Conservation (phyloP, 2,888 invertebrate species). For the Drosophila putrida region DNA sequence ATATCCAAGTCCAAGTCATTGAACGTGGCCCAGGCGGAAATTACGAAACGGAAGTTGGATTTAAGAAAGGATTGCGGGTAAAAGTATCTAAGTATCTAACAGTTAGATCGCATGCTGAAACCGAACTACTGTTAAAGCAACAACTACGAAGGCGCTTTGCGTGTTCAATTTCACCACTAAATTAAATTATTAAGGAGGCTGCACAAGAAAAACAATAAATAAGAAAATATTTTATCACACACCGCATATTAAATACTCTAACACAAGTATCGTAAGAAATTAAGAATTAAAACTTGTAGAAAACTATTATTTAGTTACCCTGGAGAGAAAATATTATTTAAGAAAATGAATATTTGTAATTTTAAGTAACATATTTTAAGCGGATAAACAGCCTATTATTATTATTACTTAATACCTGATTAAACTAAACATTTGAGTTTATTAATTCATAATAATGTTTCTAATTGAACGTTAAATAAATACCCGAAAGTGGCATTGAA, state of each 20-base stretch:
- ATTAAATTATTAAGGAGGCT: slow-evolving; percentile 73
- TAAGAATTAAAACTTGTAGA: background rate
- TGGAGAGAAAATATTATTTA: too few relatives aligned
- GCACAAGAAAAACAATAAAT: slow-evolving; percentile 7
- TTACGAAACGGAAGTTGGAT: slow-evolving; percentile 61
- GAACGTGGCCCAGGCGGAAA: slow-evolving; percentile 63
- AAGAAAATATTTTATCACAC: background rate
- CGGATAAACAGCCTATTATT: too few relatives aligned
- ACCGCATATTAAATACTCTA: slow-evolving; percentile 4
- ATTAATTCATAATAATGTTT: too few relatives aligned
- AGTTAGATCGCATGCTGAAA: slow-evolving; percentile 62
- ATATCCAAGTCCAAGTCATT: slow-evolving; percentile 58
- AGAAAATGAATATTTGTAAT: too few relatives aligned
- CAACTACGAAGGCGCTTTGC: slow-evolving; percentile 40
- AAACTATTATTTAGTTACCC: too few relatives aligned
- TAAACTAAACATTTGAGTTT: too few relatives aligned
- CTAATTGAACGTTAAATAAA: too few relatives aligned
- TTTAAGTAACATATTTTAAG: too few relatives aligned
- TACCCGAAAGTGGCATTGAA: too few relatives aligned
- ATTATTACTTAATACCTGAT: too few relatives aligned
- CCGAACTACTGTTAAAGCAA: slow-evolving; percentile 36
- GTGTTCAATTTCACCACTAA: slow-evolving; percentile 54
- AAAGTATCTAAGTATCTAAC: slow-evolving; percentile 59
- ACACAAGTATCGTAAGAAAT: background rate
- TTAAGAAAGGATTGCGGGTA: slow-evolving; percentile 61